Evolutionary conservation across 2,113 vertebrate genomes (phyloP).

Genomic region (Bagarius yarrelli): DNA sequence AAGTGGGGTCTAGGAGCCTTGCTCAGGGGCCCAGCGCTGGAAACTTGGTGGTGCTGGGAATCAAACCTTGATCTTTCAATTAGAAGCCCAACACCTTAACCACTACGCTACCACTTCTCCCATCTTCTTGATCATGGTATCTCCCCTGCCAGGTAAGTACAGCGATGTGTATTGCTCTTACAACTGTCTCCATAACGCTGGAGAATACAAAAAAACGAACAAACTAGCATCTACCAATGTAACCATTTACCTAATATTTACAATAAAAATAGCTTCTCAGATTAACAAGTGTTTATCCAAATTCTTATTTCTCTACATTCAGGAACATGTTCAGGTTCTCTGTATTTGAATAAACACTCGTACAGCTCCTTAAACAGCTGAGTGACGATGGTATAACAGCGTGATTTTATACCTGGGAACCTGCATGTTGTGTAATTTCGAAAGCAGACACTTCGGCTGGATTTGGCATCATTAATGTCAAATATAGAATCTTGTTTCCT

Average conservation of each 20-base stretch:
- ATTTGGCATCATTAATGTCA: constrained; percentile 54
- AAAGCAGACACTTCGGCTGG: constrained; percentile 40
- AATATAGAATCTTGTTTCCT: constrained; percentile 63
- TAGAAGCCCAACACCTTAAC: too few relatives aligned
- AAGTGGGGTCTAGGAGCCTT: too few relatives aligned
- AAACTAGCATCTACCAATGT: constrained; percentile 55
- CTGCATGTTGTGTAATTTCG: constrained; percentile 19
- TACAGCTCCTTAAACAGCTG: neutral
- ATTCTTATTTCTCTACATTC: constrained; percentile 54
- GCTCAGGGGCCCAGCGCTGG: too few relatives aligned
- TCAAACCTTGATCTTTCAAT: too few relatives aligned
- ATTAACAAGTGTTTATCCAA: constrained; percentile 65
- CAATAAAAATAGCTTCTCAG: constrained; percentile 45
- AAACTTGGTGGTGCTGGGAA: too few relatives aligned
- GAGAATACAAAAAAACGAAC: constrained; percentile 35
- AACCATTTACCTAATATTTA: constrained; percentile 24
- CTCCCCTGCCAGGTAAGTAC: too few relatives aligned
- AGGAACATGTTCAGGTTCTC: constrained; percentile 26
- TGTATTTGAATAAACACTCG: neutral
- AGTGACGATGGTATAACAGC: neutral
- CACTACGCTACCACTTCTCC: too few relatives aligned
- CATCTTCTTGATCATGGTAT: too few relatives aligned
- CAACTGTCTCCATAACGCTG: constrained; percentile 36
- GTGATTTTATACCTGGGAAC: constrained; percentile 3
- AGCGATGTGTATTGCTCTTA: neutral